phyloP scores from a whole-genome alignment of 2,888 invertebrate species.

The Cerastis rubricosa region DNA sequence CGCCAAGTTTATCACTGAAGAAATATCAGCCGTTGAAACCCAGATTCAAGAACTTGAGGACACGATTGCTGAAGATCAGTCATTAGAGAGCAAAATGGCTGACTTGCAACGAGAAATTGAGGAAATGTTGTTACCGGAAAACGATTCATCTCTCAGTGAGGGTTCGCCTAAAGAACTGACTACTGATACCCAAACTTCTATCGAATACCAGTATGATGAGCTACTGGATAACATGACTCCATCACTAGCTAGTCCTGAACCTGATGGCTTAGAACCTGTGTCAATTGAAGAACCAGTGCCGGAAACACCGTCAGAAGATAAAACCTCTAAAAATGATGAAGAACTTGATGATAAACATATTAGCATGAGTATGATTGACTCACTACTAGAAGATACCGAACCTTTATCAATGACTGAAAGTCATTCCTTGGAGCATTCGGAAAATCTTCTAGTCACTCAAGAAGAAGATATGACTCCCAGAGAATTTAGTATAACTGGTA shows the following conservation, averaged over 20 bases:
- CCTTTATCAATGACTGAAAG: constrained; percentile 70
- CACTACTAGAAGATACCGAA: constrained; percentile 76
- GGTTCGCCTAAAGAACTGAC: constrained; percentile 80
- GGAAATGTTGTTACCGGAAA: constrained; percentile 87
- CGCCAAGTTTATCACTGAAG: constrained; percentile 64
- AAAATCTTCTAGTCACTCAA: constrained; percentile 67
- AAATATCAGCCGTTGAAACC: constrained; percentile 65
- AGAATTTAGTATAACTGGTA: constrained; percentile 61
- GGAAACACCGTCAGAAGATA: constrained; percentile 40
- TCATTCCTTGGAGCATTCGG: constrained; percentile 72
- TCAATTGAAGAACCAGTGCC: constrained; percentile 40
- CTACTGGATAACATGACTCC: constrained; percentile 80
- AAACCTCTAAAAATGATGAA: constrained; percentile 60
- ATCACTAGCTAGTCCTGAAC: constrained; percentile 82
- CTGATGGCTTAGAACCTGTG: constrained; percentile 71
- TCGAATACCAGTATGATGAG: constrained; percentile 81
- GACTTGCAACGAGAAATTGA: constrained; percentile 88
- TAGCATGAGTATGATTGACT: constrained; percentile 80
- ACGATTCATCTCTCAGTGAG: constrained; percentile 84
- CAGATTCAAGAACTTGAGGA: constrained; percentile 61
- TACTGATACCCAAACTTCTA: constrained; percentile 76
- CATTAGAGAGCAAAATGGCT: constrained; percentile 88
- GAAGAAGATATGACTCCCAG: constrained; percentile 72
- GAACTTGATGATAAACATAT: constrained; percentile 76
- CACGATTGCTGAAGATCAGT: constrained; percentile 82